Base-by-base conservation (phyloP, 2,888 invertebrate genomes). In the Caenorhabditis wallacei region DNA sequence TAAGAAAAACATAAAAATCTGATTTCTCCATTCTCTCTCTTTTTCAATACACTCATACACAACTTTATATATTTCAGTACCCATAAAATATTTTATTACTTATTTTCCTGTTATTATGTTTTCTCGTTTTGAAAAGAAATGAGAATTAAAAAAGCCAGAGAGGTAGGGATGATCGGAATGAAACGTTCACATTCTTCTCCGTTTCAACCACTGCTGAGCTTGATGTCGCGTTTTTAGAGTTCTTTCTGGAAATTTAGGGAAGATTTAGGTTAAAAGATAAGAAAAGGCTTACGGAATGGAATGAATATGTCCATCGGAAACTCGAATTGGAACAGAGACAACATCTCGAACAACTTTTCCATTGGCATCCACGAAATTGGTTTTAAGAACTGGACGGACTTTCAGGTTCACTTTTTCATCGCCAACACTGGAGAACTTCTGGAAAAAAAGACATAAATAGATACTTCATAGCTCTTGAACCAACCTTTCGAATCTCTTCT, bases 291-390 rank as follows among this genome's bases (percentile, higher is more conserved):
- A 80, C 80, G 84, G 61, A 43, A 84, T 80, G 1, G 84, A 71
- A 20, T 84, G 56, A 35, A 84, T 84, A 8, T 80, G 80, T 16
- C 84, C 84, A 20, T 84, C 84, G 80, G 88, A 76, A n/a, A 90
- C 87, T 24, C 87, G 82, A 51, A 90, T 89, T 13, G 90, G 90
- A n/a, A 90, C 85, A 5, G 85, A 79, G 22, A 85, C 85, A 8
- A 90, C 87, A 35, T 89, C 86, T n/a, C 88, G 83, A 53, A 89
- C 85, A 10, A 90, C 83, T 18, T 87, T 85, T 5, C 90, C 90
- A 43, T 88, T 88, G 11, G 88, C 87, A 70, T 90, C 90, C 18
- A 90, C 89, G 24, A 90, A 88, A 64, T 90, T 90, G 16, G 90
- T 90, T 40, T 87, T 88, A 26, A 90, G 82, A 24, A 88, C 61